phyloP scores from a whole-genome alignment of 1,140 invertebrate genomes.

The Teleopsis dalmanni region DNA sequence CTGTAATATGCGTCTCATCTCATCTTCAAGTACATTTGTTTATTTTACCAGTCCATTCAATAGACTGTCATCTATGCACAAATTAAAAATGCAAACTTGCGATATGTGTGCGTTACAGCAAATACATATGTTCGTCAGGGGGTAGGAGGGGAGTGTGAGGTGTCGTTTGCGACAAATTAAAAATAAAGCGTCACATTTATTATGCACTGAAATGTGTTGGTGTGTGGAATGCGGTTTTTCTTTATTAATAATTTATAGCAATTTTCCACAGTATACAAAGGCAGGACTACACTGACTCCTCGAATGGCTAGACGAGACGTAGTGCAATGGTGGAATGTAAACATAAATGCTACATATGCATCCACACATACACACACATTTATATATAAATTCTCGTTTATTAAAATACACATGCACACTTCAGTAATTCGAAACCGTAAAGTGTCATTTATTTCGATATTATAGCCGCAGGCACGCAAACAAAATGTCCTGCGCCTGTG shows the following conservation, averaged over 20 bases:
- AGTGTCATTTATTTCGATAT: slow-evolving; percentile 13
- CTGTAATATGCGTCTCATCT: no score
- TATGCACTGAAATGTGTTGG: slow-evolving; percentile 5
- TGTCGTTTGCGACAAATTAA: slow-evolving; percentile 11
- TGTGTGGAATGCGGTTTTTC: slow-evolving; percentile 1
- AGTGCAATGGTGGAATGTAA: no score
- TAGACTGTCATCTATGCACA: no score
- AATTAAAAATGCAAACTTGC: no score
- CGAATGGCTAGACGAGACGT: no score
- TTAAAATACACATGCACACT: neutral
- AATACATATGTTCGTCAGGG: no score
- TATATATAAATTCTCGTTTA: neutral
- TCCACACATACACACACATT: neutral
- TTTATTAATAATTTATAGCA: slow-evolving; percentile 7
- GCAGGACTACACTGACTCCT: no score
- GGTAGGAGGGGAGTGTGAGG: neutral
- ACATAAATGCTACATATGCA: neutral
- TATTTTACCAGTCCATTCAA: no score
- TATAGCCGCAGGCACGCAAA: slow-evolving; percentile 12
- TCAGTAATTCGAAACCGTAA: slow-evolving; percentile 12
- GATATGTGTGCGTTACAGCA: no score
- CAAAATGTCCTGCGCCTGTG: no score
- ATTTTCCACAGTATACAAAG: no score
- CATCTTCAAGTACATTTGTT: no score
- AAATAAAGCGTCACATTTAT: slow-evolving; percentile 14